A percentile compares a stretch with the other conserved stretches of the same genome.
phyloP scores from a whole-genome alignment of 2,113 vertebrate genomes.

The Arenaria interpres region DNA sequence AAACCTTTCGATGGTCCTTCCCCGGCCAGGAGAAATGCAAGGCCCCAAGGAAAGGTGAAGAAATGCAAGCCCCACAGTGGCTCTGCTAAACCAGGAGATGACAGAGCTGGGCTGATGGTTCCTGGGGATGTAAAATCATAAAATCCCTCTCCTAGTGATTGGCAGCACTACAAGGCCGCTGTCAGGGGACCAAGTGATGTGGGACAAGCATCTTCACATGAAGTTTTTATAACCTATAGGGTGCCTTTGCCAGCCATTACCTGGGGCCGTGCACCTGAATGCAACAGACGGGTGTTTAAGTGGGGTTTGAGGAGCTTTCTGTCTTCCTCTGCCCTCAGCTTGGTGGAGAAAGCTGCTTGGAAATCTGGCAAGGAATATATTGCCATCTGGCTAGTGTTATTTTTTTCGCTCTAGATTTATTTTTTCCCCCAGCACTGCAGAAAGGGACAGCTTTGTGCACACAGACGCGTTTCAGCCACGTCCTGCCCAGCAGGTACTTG shows the following conservation, averaged over 20 bases:
- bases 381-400: constrained; percentile 26
- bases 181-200: neutral
- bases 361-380: constrained; percentile 28
- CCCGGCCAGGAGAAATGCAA: neutral
- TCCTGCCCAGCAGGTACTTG: neutral
- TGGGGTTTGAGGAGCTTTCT: neutral
- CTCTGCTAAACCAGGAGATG: neutral
- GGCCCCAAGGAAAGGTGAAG: neutral
- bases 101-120: neutral
- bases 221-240: neutral
- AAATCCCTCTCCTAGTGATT: neutral
- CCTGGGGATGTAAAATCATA: neutral
- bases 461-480: neutral
- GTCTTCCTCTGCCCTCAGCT: neutral
- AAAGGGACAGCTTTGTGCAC: neutral
- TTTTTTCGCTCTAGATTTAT: neutral
- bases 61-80: fast-evolving
- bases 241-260: neutral
- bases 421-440: neutral
- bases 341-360: neutral
- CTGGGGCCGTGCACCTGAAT: neutral
- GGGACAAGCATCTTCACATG: neutral
- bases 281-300: neutral
- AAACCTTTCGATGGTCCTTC: neutral
- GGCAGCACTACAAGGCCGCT: neutral